Evolutionary conservation across 2,113 vertebrate species (phyloP).

Genomic region (Galbula dea): DNA sequence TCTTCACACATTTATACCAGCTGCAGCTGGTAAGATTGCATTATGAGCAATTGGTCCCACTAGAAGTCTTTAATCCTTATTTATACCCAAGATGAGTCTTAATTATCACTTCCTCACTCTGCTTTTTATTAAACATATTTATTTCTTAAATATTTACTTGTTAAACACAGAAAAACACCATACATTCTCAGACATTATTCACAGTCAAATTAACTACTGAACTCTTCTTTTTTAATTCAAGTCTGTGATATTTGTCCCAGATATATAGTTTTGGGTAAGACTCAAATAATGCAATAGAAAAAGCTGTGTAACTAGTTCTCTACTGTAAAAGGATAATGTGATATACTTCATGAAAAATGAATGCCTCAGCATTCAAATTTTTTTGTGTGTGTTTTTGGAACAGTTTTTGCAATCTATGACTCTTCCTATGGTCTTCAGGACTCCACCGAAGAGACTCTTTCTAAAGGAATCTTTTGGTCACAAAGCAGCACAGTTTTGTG

Average conservation of each 20-base stretch:
- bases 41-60: background rate
- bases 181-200: background rate
- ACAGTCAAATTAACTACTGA: background rate
- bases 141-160: background rate
- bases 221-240: background rate
- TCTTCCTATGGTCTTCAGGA: background rate
- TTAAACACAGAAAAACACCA: background rate
- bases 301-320: background rate
- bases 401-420: background rate
- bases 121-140: background rate
- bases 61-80: background rate
- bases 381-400: background rate
- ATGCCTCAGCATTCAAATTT: background rate
- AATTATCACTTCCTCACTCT: background rate
- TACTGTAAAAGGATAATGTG: background rate
- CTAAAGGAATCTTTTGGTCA: background rate
- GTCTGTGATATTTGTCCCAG: background rate
- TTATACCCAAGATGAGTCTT: background rate
- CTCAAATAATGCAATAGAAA: background rate
- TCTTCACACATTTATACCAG: background rate
- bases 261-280: background rate
- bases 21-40: background rate
- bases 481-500: background rate
- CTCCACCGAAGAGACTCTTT: background rate
- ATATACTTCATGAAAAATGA: background rate